Conservation (phyloP, 2,113 vertebrate species). For the Columba janthina region DNA sequence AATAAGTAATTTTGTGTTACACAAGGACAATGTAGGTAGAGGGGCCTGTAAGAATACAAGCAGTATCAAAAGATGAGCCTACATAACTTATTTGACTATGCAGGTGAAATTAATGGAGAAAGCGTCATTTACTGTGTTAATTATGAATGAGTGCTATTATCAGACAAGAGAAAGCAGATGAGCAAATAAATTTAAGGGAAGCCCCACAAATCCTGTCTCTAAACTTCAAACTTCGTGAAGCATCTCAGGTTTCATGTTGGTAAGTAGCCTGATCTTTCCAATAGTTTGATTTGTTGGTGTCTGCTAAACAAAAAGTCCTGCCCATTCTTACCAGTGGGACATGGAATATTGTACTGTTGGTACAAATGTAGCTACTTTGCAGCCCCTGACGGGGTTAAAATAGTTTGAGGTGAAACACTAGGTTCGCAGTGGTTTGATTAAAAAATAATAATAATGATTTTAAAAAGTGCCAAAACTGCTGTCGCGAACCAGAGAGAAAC, state of each 20-base stretch:
- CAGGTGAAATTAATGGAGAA: neutral
- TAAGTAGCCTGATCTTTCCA: neutral
- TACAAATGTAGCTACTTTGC: neutral
- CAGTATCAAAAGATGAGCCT: neutral
- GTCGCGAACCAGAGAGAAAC: neutral
- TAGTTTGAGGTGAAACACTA: neutral
- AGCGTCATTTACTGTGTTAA: fast-evolving
- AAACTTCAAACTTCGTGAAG: fast-evolving
- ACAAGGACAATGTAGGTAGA: neutral
- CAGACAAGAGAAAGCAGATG: neutral
- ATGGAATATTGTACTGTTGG: neutral
- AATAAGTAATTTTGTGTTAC: neutral
- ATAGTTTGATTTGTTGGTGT: neutral
- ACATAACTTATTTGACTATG: fast-evolving
- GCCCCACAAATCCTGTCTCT: neutral
- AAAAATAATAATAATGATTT: neutral
- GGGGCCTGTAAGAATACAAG: neutral
- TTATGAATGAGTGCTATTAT: neutral
- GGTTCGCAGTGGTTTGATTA: neutral
- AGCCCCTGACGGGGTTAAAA: neutral
- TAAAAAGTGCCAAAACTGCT: neutral
- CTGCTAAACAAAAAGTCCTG: neutral
- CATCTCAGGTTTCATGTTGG: neutral
- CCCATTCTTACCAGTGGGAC: fast-evolving
- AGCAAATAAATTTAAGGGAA: neutral